Base-by-base conservation (phyloP, 2,888 invertebrate species). In the Polydrusus cervinus region DNA sequence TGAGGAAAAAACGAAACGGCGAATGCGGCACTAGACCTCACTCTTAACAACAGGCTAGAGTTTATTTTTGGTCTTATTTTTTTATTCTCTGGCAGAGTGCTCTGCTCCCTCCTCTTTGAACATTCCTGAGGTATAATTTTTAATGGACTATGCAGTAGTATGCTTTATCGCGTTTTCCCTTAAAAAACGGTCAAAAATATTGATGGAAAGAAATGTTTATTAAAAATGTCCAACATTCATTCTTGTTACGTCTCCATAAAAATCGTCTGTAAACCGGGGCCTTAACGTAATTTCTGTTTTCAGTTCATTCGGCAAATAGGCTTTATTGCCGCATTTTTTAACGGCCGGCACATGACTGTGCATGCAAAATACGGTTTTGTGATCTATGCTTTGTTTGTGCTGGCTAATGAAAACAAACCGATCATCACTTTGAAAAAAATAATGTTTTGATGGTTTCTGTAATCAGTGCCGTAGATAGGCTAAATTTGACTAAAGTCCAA, bases 281-380 rank as follows among this genome's bases (percentile, higher is more conserved):
- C 10, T 13, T 13, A 25, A 30, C 25, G n/a, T 13, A 55, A 30
- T 57, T 57, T 57, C 38, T 57, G 57, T 38, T 57, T 57, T 38
- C 14, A 38, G 34, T 38, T 57, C 1, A 57, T 16, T 57, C 57
- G 10, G 57, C 38, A 57, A 57, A 38, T 57, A 14, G 57, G 57
- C 25, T 57, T 57, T 57, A 57, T 57, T 34, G 38, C 16, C 57
- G 7, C 57, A 57, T 57, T 57, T 57, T 57, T 57, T 57, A 34
- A 57, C 38, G n/a, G 57, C 38, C 38, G 3, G 38, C n/a, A n/a
- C 38, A 57, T 57, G 57, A 57, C 38, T 14, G 14, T 16, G 57
- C 57, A 57, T 57, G 38, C 57, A 16, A 57, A 57, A 57, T 38
- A 30, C 38, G 11, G 16, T 25, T 57, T 57, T 57, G 57, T 38